phyloP scores from a whole-genome alignment of 2,888 invertebrate species.

The Loripinus fragilis region DNA sequence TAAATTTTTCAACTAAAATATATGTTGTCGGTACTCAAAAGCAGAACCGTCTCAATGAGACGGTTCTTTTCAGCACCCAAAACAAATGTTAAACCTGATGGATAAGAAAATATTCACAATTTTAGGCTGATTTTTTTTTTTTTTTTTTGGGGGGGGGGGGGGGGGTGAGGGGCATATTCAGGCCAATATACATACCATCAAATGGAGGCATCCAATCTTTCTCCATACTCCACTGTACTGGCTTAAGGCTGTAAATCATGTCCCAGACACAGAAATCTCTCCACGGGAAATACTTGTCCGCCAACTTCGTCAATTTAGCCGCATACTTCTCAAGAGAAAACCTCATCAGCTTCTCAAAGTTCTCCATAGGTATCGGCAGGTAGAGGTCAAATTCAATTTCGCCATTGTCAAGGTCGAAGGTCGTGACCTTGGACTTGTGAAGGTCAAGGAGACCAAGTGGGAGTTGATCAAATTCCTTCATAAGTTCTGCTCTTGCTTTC shows the following conservation, averaged over 20 bases:
- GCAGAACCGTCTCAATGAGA: too few species aligned
- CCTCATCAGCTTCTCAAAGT: constrained; percentile 68
- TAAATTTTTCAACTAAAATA: too few species aligned
- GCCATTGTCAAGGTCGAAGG: constrained; percentile 78
- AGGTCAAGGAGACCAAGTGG: constrained; percentile 69
- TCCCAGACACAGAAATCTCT: constrained; percentile 87
- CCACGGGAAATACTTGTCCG: constrained; percentile 63
- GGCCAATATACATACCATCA: constrained; percentile 89
- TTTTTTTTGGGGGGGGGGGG: too few species aligned
- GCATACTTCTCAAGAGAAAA: constrained; percentile 59
- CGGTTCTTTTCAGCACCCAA: too few species aligned
- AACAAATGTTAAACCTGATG: too few species aligned
- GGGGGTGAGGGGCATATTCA: too few species aligned
- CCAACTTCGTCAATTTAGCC: constrained; percentile 42
- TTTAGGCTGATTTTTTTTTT: too few species aligned
- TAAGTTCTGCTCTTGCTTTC: constrained; percentile 54
- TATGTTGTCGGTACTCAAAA: too few species aligned
- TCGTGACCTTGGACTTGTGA: constrained; percentile 74
- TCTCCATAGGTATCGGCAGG: constrained; percentile 71
- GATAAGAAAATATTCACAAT: too few species aligned
- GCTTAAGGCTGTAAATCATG: constrained; percentile 90
- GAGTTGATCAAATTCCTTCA: constrained; percentile 64
- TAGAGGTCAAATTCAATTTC: constrained; percentile 78
- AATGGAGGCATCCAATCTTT: constrained; percentile 94
- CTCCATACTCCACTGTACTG: constrained; percentile 87